phyloP scores from a whole-genome alignment of 2,113 vertebrate genomes.

The Heterotis niloticus region DNA sequence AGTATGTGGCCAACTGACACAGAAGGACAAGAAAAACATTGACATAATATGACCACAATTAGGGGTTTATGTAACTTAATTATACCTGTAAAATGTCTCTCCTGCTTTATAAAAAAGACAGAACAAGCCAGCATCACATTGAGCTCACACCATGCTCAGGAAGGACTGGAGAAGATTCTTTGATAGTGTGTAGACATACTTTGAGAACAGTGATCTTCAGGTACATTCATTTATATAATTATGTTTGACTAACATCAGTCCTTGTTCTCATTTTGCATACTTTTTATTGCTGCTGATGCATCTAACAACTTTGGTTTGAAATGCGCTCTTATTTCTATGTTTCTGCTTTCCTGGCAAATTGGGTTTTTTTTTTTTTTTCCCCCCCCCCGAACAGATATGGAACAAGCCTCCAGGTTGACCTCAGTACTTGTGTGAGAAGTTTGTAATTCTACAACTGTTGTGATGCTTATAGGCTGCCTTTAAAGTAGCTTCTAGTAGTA shows the following conservation, averaged over 20 bases:
- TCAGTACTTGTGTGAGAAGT: too few species aligned
- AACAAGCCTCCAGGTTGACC: too few species aligned
- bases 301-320: too few species aligned
- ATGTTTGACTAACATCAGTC: background rate
- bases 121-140: background rate
- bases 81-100: background rate
- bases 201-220: background rate
- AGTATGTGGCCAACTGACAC: background rate
- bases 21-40: background rate
- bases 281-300: too few species aligned
- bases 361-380: too few species aligned
- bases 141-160: background rate
- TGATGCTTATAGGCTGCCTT: too few species aligned
- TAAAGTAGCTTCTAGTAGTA: too few species aligned
- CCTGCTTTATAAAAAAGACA: background rate
- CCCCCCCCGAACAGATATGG: too few species aligned
- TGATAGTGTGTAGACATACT: background rate
- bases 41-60: constrained; percentile 10
- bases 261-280: background rate
- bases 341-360: too few species aligned
- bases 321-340: too few species aligned
- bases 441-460: too few species aligned
- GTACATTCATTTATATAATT: background rate
- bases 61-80: constrained; percentile 12
- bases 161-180: background rate